Evolutionary conservation across 2,888 invertebrate species (phyloP).

Genomic region (Agonum fuliginosum): DNA sequence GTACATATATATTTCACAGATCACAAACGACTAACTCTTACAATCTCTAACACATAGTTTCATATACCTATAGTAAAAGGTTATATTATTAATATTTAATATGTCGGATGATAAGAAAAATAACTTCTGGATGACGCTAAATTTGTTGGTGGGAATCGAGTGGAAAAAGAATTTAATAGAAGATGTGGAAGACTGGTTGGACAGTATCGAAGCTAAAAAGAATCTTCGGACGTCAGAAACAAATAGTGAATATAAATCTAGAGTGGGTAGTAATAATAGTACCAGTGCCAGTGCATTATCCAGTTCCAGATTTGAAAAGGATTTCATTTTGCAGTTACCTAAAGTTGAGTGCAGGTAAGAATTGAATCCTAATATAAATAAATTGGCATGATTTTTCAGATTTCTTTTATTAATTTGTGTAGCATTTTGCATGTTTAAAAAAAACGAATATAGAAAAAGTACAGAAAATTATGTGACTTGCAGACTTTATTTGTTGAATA

Average conservation of each 20-base stretch:
- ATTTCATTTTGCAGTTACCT: slow-evolving; percentile 31
- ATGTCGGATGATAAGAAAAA: slow-evolving; percentile 41
- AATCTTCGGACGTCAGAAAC: not conserved
- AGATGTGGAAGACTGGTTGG: slow-evolving; percentile 49
- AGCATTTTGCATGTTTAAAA: too few species aligned
- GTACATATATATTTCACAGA: not conserved
- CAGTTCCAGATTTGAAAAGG: not conserved
- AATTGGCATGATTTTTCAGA: not conserved
- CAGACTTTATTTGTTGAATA: too few species aligned
- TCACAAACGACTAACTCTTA: too few species aligned
- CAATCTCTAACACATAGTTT: too few species aligned
- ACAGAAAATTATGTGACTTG: too few species aligned
- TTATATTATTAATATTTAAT: too few species aligned
- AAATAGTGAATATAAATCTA: not conserved
- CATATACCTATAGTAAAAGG: too few species aligned
- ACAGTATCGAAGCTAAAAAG: slow-evolving; percentile 33
- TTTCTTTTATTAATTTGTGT: not conserved
- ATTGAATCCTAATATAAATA: not conserved
- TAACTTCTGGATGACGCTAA: slow-evolving; percentile 52
- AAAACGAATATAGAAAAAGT: too few species aligned
- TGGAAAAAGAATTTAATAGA: slow-evolving; percentile 50
- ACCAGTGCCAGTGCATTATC: not conserved
- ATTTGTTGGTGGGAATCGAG: slow-evolving; percentile 44
- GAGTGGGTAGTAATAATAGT: not conserved
- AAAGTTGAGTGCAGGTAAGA: slow-evolving; percentile 55